Base-by-base conservation (phyloP, 2,797 vertebrate genomes). In the Parotocinclus haroldoi region DNA sequence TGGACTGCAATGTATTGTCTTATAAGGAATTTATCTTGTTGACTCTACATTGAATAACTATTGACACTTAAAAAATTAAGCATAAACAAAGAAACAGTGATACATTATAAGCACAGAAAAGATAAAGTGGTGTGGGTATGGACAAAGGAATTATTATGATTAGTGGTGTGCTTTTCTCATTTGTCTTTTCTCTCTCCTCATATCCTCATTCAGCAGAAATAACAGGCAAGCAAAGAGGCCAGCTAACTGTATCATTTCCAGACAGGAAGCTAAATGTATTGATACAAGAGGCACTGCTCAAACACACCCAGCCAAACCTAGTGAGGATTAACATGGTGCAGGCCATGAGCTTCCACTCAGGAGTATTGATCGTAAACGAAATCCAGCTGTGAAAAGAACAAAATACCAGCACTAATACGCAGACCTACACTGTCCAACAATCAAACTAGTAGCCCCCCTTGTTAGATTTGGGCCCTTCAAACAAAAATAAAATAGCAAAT, bases 351-450 rank as follows among this genome's bases (percentile, higher is more conserved):
- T 83, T 83, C 73, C 79, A 84, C 83, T 86, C 83, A 83, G 86
- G 81, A 87, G 79, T 87, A 91, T 89, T 68, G 87, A 91, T 87
- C 27, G 50, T 5, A 50, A 63, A 80, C 46, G 81, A 83, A 85
- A 86, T 81, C 63, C 72, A 78, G 80, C 78, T 68, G 67, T 68
- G 78, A 84, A 78, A 78, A 79, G 61, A 62, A 48, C 68, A 66
- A 69, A 76, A 78, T 52, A 76, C 68, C 57, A 63, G 54, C 51
- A 59, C 44, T 61, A 62, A 69, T 6, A 37, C 52, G 61, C 18
- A 66, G 48, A 42, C 19, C 19, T 14, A 56, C 46, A 42, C 42
- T 16, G 40, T 12, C 18, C 36, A 14, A 10, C 27, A 13, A 19
- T 9, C 6, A 38, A 46, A n/a, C 11, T 11, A 46, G 45, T 46